Evolutionary conservation across 2,113 vertebrate genomes (phyloP), one percentile per base, ranked within the genome.

Genomic region (Salvelinus sp.): DNA sequence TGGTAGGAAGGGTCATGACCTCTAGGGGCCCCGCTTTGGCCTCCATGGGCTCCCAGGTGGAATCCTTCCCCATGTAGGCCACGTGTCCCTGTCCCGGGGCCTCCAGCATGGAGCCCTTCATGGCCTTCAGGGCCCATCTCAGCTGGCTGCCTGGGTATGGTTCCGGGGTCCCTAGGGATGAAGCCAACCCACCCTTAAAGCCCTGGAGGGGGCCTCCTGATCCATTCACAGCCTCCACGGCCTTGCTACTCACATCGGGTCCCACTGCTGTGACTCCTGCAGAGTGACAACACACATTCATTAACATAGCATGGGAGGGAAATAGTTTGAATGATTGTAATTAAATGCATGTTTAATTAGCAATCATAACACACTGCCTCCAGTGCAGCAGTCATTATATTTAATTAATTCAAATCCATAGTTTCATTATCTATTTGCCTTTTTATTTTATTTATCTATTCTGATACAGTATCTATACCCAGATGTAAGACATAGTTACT

Each of bases 21-120:
- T 93, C 90, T 1, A 94, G 78, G 2, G 86, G 84, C 6, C 80
- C 91, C n/a, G 83, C 83, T 86, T 93, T 94, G 16, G 89, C 91
- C 82, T 94, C 93, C 88, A 91, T 83, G 12, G 91, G 87, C 58
- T 82, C 88, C 88, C 82, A 83, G 14, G 85, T 81, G 69, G 80
- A 75, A 1, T 28, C 70, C 58, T 84, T 83, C 38, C 70, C 82
- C 9, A 72, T 68, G 33, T 84, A 74, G 47, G 64, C 81, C 25
- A 83, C 76, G 48, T 83, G 83, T 77, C 74, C 83, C 1, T 81
- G 70, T 14, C 57, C 83, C 0, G 82, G 69, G 54, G 4, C 38
- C 3, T 70, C 73, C 1, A 70, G 80, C 70, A 83, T 85, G 16
- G 86, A 82, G 23, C 18, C 78, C 23, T n/a, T 80, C 69, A 86